These are phyloP conservation scores for Scelioninae gen. 1 DNA, from an alignment of 2,888 invertebrate genomes.

Conservation along the genomic window DNA sequence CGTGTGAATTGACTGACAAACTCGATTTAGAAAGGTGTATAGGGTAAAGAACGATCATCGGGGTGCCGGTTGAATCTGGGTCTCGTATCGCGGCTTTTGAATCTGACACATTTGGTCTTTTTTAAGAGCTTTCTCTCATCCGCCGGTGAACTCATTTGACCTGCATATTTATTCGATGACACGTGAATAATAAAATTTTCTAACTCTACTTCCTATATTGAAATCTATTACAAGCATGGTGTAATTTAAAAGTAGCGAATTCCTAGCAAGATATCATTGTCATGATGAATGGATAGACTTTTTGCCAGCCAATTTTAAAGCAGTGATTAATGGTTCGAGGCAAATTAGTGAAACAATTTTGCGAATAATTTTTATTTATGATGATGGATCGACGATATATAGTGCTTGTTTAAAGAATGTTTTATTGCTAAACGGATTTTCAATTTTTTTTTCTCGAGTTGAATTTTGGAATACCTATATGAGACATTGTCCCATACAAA, in stretches of 20 bases:
- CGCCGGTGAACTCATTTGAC: no score
- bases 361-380: constrained; percentile 20
- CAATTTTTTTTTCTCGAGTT: no score
- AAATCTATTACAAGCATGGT: no score
- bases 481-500: no score
- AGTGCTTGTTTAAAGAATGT: neutral
- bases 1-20: no score
- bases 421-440: neutral
- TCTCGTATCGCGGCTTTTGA: constrained; percentile 10
- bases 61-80: constrained; percentile 20
- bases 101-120: constrained; percentile 29
- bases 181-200: constrained; percentile 32
- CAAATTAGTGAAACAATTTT: constrained; percentile 20
- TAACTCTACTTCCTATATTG: no score
- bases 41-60: constrained; percentile 21
- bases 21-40: no score
- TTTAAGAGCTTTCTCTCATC: constrained; percentile 30
- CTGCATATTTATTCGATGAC: constrained; percentile 11
- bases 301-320: neutral
- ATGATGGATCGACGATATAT: constrained; percentile 6
- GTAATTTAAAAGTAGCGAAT: constrained; percentile 35
- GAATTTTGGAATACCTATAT: no score
- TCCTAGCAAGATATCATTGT: constrained; percentile 23
- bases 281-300: neutral
- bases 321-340: constrained; percentile 20